Evolutionary conservation across 2,888 invertebrate genomes (phyloP), one percentile per base, ranked within the genome.

Genomic region (Patella depressa): DNA sequence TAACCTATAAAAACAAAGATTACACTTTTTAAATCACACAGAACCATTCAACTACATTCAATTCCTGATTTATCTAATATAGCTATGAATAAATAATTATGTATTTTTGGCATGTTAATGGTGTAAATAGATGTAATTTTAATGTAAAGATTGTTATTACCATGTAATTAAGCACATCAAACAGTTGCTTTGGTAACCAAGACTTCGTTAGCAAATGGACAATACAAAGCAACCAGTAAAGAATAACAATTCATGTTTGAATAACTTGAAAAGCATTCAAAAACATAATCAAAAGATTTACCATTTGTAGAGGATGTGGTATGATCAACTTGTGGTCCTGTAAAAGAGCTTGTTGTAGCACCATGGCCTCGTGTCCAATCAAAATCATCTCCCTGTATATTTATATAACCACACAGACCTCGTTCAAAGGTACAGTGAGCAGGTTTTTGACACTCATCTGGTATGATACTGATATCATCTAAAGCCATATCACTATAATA

Each of bases 401-500:
- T 88, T 3, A 79, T 83, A 77, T 83, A 89, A n/a, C 86, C 85
- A 83, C 89, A 89, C 17, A 85, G 72, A 24, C 83, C 86, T n/a
- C 76, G 72, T 74, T 89, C 89, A 80, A 89, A 89, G 81, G 86
- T 85, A 82, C 89, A 89, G 19, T 83, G 79, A 1, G 82, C 87
- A 17, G 86, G 84, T 24, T 77, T 73, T 12, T 85, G 82, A 74
- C 90, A 90, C 19, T 80, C 73, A 14, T 88, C 88, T 4, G 78
- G 71, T 19, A 80, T 80, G 15, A 89, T 79, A n/a, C 83, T 80
- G 17, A 88, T 77, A 77, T 89, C 89, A 82, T 90, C 90, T 53
- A 89, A 80, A 59, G 88, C 88, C 19, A 90, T 86, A 79, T 87
- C 88, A 80, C 88, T 88, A 9, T 72, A 72, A 76, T 78, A 86